Evolutionary conservation across 2,888 invertebrate species (phyloP).

Genomic region (Allygus modestus): DNA sequence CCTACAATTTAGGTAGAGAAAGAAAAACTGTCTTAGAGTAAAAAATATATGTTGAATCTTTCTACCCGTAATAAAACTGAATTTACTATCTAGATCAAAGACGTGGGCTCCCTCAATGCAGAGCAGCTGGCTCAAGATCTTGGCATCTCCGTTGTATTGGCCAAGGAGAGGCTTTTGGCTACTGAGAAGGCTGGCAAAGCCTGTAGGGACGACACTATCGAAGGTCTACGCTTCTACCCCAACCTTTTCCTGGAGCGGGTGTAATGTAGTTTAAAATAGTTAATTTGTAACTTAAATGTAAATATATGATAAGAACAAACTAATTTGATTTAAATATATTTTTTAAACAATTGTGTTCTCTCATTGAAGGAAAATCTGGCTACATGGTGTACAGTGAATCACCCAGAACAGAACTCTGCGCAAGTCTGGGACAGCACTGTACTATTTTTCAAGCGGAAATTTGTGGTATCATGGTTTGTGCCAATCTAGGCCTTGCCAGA

Average conservation of each 20-base stretch:
- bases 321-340: background rate
- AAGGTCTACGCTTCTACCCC: constrained; percentile 96
- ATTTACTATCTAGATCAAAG: constrained; percentile 73
- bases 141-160: constrained; percentile 92
- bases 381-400: no score
- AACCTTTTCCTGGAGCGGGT: constrained; percentile 84
- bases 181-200: constrained; percentile 92
- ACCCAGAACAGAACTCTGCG: no score
- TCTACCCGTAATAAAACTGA: no score
- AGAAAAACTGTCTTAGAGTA: no score
- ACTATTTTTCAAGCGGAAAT: no score
- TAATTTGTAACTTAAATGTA: background rate
- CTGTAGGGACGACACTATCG: constrained; percentile 97
- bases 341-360: background rate
- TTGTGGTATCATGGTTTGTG: no score
- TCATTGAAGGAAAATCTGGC: no score
- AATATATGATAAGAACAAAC: background rate
- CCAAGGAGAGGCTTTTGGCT: constrained; percentile 91
- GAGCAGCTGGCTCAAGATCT: constrained; percentile 91
- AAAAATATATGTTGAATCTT: no score
- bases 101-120: constrained; percentile 85
- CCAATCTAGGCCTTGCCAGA: no score
- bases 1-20: no score
- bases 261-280: background rate
- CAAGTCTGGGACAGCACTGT: no score